Percentiles rank a stretch among this genome's conserved stretches.
Conservation (phyloP, 2,888 invertebrate species). For the Tachina lurida region DNA sequence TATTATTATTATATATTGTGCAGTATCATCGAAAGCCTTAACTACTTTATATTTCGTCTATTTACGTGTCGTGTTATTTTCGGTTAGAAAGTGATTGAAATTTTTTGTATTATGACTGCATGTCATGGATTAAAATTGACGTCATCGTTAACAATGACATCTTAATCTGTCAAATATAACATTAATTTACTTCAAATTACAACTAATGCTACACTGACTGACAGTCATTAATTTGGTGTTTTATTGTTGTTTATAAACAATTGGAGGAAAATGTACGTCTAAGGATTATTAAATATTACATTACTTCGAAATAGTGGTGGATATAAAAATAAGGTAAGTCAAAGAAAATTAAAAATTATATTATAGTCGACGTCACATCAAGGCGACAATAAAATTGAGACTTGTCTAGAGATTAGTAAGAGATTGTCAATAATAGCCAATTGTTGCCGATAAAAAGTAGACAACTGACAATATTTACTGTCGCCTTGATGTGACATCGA, state of each 20-base stretch:
- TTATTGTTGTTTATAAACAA: neutral
- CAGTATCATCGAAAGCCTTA: neutral
- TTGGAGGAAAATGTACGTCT: constrained; percentile 11
- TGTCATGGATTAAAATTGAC: constrained; percentile 35
- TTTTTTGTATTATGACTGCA: constrained; percentile 39
- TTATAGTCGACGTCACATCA: too few relatives aligned
- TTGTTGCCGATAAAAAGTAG: too few relatives aligned
- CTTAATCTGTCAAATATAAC: constrained; percentile 31
- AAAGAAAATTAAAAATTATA: neutral
- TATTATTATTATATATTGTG: neutral
- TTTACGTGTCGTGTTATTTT: neutral
- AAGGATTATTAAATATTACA: neutral
- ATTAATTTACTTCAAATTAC: neutral
- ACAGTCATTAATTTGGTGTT: constrained; percentile 23
- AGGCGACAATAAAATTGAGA: too few relatives aligned
- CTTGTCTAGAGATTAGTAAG: too few relatives aligned
- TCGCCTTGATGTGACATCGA: too few relatives aligned
- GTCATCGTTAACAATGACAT: constrained; percentile 42
- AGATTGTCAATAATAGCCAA: too few relatives aligned
- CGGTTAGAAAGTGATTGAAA: constrained; percentile 20
- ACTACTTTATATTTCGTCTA: neutral
- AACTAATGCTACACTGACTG: neutral
- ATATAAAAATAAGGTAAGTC: constrained; percentile 35
- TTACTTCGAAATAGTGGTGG: neutral
- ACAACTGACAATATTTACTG: too few relatives aligned